Conservation (phyloP, 2,797 vertebrate species). For the Onychomys leucogaster region DNA sequence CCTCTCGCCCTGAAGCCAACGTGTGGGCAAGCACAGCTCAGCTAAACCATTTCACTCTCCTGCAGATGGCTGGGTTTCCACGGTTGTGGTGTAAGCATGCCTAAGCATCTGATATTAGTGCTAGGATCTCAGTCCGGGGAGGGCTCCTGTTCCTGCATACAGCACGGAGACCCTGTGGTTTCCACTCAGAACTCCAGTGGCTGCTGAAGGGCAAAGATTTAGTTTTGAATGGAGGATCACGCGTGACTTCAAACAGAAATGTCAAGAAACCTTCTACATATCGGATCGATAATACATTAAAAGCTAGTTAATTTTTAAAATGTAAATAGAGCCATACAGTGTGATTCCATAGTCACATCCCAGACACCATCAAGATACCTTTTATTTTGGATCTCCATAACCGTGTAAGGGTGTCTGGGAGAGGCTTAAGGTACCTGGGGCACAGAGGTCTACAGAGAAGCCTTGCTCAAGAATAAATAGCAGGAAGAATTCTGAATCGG, state of each 20-base stretch:
- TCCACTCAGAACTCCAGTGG: background rate
- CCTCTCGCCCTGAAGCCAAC: slow-evolving; percentile 27
- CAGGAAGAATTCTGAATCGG: background rate
- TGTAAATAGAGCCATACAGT: slow-evolving; percentile 9
- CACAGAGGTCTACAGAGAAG: background rate
- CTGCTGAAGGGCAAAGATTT: background rate
- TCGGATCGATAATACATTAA: background rate
- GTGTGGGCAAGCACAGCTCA: slow-evolving; percentile 24
- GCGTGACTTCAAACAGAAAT: background rate
- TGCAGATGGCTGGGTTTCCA: slow-evolving; percentile 48
- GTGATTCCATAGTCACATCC: background rate
- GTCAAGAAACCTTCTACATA: background rate
- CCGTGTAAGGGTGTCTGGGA: background rate
- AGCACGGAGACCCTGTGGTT: background rate
- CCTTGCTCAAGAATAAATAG: slow-evolving; percentile 53
- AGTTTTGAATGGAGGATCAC: slow-evolving; percentile 29
- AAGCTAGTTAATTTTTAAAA: background rate
- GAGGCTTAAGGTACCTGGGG: background rate
- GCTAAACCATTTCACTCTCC: background rate
- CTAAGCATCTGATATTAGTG: background rate
- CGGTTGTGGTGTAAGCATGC: background rate
- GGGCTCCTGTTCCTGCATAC: background rate
- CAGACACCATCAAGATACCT: background rate
- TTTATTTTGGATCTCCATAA: background rate
- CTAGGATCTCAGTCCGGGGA: background rate